A percentile compares a stretch with the other conserved stretches of the same genome.
phyloP scores from a whole-genome alignment of 2,888 invertebrate species.

The Amphimallon solstitiale region DNA sequence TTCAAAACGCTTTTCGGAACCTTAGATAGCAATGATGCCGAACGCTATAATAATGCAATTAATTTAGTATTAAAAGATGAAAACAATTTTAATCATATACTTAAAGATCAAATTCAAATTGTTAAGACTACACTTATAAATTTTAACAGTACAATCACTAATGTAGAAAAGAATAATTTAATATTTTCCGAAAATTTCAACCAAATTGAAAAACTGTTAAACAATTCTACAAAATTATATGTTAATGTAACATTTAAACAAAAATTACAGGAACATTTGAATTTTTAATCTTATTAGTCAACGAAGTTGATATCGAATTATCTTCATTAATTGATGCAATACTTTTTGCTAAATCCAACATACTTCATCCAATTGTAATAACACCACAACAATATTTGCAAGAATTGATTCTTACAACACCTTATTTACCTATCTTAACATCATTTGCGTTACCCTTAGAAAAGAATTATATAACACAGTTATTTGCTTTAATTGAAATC shows the following conservation, averaged over 20 bases:
- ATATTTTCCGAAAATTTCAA: constrained; percentile 29
- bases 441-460: neutral
- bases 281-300: neutral
- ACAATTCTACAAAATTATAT: neutral
- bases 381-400: constrained; percentile 6
- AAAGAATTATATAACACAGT: neutral
- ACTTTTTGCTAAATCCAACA: too few species aligned
- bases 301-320: neutral
- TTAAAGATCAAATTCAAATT: constrained; percentile 21
- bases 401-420: neutral
- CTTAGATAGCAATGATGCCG: constrained; percentile 22
- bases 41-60: constrained; percentile 25
- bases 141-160: constrained; percentile 29
- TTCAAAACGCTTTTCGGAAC: constrained; percentile 31
- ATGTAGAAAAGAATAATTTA: constrained; percentile 25
- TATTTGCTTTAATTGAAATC: neutral
- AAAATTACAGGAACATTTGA: constrained; percentile 9
- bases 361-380: neutral
- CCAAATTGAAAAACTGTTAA: too few species aligned
- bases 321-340: neutral
- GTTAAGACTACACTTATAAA: constrained; percentile 31
- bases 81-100: neutral
- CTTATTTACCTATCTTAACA: neutral
- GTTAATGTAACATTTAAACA: neutral
- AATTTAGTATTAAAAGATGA: constrained; percentile 20